phyloP scores from a whole-genome alignment of 2,797 vertebrate species.

The Parambassis ranga region DNA sequence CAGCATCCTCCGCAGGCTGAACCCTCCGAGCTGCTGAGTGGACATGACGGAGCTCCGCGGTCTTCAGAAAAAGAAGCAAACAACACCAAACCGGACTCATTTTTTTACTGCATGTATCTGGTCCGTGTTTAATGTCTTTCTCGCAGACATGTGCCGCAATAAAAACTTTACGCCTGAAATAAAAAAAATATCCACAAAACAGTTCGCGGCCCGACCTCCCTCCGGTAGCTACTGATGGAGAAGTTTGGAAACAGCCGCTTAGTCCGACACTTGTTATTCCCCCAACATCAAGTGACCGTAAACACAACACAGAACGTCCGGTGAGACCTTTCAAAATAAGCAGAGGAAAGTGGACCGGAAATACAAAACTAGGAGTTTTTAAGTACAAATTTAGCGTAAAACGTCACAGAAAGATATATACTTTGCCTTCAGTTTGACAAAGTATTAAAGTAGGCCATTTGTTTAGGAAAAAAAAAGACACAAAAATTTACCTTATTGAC shows the following conservation, averaged over 20 bases:
- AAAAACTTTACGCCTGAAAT: neutral
- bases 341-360: too few relatives aligned
- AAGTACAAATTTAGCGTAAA: too few relatives aligned
- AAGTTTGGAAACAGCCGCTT: neutral
- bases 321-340: constrained; percentile 5
- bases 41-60: constrained; percentile 46
- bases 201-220: neutral
- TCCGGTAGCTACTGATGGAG: neutral
- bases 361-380: too few relatives aligned
- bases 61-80: constrained; percentile 47
- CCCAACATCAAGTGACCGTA: neutral
- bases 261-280: neutral
- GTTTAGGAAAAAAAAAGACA: too few relatives aligned
- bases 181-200: neutral
- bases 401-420: too few relatives aligned
- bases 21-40: neutral
- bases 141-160: constrained; percentile 20
- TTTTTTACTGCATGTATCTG: neutral
- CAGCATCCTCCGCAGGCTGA: constrained; percentile 7
- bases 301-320: neutral
- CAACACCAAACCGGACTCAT: constrained; percentile 51
- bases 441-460: too few relatives aligned
- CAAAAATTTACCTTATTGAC: too few relatives aligned
- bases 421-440: too few relatives aligned
- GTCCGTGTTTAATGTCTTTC: neutral